These are phyloP conservation scores for Eufriesea mexicana DNA, from an alignment of 1,140 invertebrate genomes.

Conservation along the genomic window DNA sequence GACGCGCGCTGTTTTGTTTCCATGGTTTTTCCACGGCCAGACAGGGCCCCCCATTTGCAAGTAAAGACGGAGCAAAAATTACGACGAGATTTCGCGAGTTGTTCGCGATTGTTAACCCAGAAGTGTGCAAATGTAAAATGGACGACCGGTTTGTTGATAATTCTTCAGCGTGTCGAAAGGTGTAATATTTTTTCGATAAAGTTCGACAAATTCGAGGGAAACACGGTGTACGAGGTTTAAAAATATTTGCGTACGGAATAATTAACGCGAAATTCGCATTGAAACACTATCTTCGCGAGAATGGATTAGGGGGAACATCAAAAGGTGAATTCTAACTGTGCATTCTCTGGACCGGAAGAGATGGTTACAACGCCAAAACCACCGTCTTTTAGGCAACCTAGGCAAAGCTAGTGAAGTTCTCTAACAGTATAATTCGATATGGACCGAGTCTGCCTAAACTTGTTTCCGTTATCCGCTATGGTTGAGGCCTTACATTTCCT, in stretches of 20 bases:
- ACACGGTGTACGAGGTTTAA: background rate
- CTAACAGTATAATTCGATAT: conserved; percentile 73
- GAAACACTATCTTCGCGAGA: background rate
- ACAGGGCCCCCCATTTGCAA: background rate
- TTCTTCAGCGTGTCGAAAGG: too few relatives aligned
- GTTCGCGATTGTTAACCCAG: background rate
- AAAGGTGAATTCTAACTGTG: conserved; percentile 4
- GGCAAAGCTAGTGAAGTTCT: conserved; percentile 68
- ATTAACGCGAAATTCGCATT: background rate
- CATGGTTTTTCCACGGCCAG: conserved; percentile 1
- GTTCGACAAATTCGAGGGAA: background rate
- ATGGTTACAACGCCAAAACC: conserved; percentile 32
- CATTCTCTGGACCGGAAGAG: conserved; percentile 25
- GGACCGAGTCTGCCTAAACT: conserved; percentile 71
- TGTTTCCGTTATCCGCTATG: conserved; percentile 73
- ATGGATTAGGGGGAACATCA: background rate
- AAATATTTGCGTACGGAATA: background rate
- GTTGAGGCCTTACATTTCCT: conserved; percentile 73
- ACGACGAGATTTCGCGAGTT: too few relatives aligned
- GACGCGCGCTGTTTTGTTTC: background rate
- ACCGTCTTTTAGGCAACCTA: conserved; percentile 54
- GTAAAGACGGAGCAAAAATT: background rate
- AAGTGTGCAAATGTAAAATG: background rate
- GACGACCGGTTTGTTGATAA: background rate
- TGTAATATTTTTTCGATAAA: too few relatives aligned